phyloP scores from a whole-genome alignment of 23 tunicate species.

The Trididemnum clinides region DNA sequence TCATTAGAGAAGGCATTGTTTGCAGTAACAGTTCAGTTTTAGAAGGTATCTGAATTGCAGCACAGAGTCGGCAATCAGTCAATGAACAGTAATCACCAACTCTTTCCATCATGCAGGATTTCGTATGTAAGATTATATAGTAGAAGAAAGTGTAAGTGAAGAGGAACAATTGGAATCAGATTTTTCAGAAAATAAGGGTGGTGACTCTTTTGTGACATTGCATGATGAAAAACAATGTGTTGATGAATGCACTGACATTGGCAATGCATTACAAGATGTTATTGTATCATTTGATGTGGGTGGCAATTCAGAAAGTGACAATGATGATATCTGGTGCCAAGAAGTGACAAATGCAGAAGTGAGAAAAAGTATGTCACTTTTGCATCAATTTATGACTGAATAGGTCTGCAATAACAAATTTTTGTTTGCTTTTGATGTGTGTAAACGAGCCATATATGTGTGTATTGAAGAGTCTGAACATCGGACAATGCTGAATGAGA shows the following conservation, averaged over 20 bases:
- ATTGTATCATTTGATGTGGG: not conserved
- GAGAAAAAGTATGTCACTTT: no score
- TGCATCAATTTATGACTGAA: not conserved
- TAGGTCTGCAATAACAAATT: not conserved
- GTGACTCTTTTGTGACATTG: not conserved
- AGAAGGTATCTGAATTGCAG: not conserved
- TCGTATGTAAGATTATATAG: not conserved
- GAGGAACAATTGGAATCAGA: not conserved
- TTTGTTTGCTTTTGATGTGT: no score
- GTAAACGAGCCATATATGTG: not conserved
- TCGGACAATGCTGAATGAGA: not conserved
- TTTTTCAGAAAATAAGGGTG: not conserved
- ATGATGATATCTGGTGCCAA: conserved; percentile 10
- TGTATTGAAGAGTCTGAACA: conserved; percentile 3
- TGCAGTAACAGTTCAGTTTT: not conserved
- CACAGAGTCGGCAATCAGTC: not conserved
- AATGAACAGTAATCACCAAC: not conserved
- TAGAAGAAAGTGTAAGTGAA: not conserved
- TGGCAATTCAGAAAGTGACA: not conserved
- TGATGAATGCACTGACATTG: not conserved
- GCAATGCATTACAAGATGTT: conserved; percentile 10
- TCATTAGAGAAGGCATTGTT: not conserved
- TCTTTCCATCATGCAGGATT: conserved; percentile 19
- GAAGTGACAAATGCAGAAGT: no score
- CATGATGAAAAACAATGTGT: not conserved